Conservation (phyloP, 1,140 invertebrate genomes). For the Drosophila leontia region DNA sequence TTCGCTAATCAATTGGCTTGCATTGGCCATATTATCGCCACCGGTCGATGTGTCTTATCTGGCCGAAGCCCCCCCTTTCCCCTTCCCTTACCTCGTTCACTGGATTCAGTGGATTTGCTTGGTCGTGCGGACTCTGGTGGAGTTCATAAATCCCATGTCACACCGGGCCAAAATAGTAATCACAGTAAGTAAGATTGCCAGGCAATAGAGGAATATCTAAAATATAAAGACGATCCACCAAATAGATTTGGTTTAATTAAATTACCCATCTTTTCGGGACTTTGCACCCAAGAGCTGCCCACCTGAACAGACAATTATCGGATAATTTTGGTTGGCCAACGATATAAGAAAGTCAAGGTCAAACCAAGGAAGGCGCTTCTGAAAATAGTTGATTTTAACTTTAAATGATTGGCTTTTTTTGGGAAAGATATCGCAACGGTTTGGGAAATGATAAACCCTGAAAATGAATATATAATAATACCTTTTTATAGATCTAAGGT, state of each 20-base stretch:
- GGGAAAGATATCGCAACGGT: neutral
- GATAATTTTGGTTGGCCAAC: conserved; percentile 26
- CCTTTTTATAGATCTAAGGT: neutral
- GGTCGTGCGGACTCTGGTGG: neutral
- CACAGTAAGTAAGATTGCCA: conserved; percentile 16
- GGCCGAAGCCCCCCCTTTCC: neutral
- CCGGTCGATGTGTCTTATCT: conserved; percentile 44
- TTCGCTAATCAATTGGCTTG: conserved; percentile 43
- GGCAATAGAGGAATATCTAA: neutral
- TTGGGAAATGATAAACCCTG: neutral
- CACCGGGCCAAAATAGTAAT: conserved; percentile 1
- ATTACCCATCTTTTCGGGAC: conserved; percentile 22
- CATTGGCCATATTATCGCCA: conserved; percentile 26
- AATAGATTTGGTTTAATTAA: conserved; percentile 43
- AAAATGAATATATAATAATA: neutral
- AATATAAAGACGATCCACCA: conserved; percentile 20
- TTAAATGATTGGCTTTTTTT: neutral
- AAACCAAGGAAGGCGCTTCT: neutral
- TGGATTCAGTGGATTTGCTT: conserved; percentile 7
- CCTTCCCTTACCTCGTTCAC: neutral
- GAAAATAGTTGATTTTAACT: neutral
- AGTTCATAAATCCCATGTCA: conserved; percentile 51
- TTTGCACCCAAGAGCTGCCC: conserved; percentile 25
- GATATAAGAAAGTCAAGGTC: conserved; percentile 26
- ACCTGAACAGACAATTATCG: conserved; percentile 50